These are phyloP conservation scores for Lerema accius DNA, from an alignment of 1,140 invertebrate species.

Conservation along the genomic window DNA sequence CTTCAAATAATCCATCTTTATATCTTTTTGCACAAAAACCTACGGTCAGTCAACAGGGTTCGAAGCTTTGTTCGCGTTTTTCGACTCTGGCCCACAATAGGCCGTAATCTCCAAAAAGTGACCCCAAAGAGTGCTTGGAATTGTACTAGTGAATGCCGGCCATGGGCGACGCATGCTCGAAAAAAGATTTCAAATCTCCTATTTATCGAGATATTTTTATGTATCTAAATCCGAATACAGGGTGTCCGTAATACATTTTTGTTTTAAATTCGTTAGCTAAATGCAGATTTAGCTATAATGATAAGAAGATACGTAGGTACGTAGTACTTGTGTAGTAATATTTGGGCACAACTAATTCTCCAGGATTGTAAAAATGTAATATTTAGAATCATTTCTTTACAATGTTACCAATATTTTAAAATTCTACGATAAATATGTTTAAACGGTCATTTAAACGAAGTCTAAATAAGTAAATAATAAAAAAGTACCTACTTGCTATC, in stretches of 20 bases:
- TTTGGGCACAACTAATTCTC: too few species aligned
- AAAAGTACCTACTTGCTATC: too few species aligned
- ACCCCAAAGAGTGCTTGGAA: slow-evolving; percentile 75
- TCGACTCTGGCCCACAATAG: slow-evolving; percentile 69
- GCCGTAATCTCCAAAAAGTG: slow-evolving; percentile 79
- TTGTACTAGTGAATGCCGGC: slow-evolving; percentile 54
- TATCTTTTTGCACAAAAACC: slow-evolving; percentile 53
- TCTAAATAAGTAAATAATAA: too few species aligned
- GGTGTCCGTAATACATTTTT: slow-evolving; percentile 46
- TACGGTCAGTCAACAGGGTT: slow-evolving; percentile 75
- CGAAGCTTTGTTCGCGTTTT: slow-evolving; percentile 63
- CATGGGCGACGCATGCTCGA: slow-evolving; percentile 43
- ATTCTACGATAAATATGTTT: too few species aligned
- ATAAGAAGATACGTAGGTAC: too few species aligned
- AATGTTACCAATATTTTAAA: too few species aligned
- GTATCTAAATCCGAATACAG: slow-evolving; percentile 43
- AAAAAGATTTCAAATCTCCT: slow-evolving; percentile 70
- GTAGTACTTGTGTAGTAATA: too few species aligned
- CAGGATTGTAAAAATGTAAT: too few species aligned
- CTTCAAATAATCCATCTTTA: slow-evolving; percentile 47
- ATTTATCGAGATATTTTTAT: slow-evolving; percentile 58
- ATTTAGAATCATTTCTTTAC: too few species aligned
- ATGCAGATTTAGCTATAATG: too few species aligned
- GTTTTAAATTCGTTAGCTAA: too few species aligned
- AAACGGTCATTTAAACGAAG: too few species aligned